Percentiles rank a stretch among this genome's conserved stretches.
phyloP scores from a whole-genome alignment of 2,113 vertebrate genomes.

The Chaenocephalus aceratus region DNA sequence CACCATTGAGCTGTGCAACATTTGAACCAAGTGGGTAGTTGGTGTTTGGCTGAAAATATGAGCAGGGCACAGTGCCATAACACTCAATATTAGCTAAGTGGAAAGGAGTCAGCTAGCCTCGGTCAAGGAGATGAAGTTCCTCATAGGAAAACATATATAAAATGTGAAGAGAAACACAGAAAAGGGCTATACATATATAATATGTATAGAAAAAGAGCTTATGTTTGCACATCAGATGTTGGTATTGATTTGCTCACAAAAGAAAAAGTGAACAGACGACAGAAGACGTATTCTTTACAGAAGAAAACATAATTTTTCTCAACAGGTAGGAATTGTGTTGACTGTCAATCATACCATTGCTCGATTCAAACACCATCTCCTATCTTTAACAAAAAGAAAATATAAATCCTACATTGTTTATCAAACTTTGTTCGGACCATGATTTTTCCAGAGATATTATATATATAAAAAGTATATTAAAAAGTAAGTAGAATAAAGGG shows the following conservation, averaged over 20 bases:
- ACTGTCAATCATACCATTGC: not conserved
- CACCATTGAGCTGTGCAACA: conserved; percentile 21
- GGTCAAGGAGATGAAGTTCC: not conserved
- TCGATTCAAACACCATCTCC: not conserved
- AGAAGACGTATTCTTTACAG: too few relatives aligned
- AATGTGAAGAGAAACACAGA: not conserved
- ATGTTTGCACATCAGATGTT: too few relatives aligned
- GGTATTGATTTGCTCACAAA: too few relatives aligned
- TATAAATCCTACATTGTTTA: not conserved
- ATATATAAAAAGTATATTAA: too few relatives aligned
- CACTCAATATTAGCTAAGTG: conserved; percentile 9
- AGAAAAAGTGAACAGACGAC: too few relatives aligned
- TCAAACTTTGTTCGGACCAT: not conserved
- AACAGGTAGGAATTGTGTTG: not conserved
- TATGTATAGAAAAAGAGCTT: too few relatives aligned
- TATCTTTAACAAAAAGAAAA: not conserved
- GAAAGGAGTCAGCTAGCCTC: not conserved
- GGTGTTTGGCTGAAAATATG: conserved; percentile 25
- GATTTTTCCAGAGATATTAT: not conserved
- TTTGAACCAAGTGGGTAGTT: not conserved
- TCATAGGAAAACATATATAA: not conserved
- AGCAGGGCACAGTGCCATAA: conserved; percentile 16
- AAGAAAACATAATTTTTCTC: not conserved
- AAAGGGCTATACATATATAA: not conserved
- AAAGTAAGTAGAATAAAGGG: not conserved